Evolutionary conservation across 64 coral and sea anemone genomes (phyloP).

Genomic region (Stichodactyla mertensii): DNA sequence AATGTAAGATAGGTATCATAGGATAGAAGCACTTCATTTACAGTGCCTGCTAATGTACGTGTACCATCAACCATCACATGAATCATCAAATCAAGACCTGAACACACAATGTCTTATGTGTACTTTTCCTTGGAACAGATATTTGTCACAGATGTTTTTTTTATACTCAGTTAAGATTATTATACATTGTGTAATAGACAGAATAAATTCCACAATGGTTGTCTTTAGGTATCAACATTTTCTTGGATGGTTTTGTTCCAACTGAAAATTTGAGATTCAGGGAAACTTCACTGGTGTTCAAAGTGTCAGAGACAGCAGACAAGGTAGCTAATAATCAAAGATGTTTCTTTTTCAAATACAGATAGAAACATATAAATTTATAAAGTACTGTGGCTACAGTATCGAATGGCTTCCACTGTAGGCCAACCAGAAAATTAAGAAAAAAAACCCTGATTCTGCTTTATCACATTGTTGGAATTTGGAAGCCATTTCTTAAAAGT

Average conservation of each 20-base stretch:
- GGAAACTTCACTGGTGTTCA: constrained; percentile 86
- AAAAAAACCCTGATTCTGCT: too few relatives aligned
- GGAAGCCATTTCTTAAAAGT: background rate
- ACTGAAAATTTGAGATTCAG: constrained; percentile 93
- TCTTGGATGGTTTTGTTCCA: constrained; percentile 98
- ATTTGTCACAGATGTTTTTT: background rate
- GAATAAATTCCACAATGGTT: background rate
- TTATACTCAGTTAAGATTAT: background rate
- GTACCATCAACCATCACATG: too few relatives aligned
- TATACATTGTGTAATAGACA: background rate
- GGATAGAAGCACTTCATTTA: too few relatives aligned
- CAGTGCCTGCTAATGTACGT: too few relatives aligned
- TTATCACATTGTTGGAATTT: background rate
- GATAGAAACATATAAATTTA: background rate
- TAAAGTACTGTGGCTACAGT: background rate
- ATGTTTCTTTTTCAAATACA: background rate
- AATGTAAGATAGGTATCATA: too few relatives aligned
- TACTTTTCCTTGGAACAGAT: too few relatives aligned
- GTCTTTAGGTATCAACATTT: constrained; percentile 91
- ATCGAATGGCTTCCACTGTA: too few relatives aligned
- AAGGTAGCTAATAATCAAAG: constrained; percentile 40
- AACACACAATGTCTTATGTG: too few relatives aligned
- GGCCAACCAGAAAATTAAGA: too few relatives aligned
- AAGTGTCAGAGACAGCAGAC: constrained; percentile 96
- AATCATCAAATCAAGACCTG: too few relatives aligned